phyloP scores from a whole-genome alignment of 2,113 vertebrate species.

The Callocephalon fimbriatum region DNA sequence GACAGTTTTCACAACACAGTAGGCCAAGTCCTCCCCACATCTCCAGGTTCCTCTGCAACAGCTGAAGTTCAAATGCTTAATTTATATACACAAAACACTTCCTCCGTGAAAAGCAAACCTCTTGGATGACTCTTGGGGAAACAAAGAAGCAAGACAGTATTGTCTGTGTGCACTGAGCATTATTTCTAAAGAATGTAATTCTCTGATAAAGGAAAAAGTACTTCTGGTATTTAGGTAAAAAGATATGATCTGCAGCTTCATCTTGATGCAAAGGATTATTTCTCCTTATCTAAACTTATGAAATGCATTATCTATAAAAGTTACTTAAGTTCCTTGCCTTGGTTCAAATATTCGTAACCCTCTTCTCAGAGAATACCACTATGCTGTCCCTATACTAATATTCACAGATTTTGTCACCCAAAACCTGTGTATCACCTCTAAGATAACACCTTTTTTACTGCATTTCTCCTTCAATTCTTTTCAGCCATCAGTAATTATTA shows the following conservation, averaged over 20 bases:
- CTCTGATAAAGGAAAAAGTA: neutral
- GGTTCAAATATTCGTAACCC: neutral
- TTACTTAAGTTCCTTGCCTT: neutral
- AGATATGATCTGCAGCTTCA: neutral
- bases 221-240: neutral
- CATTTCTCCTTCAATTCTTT: neutral
- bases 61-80: neutral
- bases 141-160: neutral
- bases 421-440: neutral
- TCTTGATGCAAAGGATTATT: neutral
- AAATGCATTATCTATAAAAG: neutral
- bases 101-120: neutral
- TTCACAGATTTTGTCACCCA: neutral
- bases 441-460: neutral
- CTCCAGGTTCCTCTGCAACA: neutral
- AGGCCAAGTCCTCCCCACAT: neutral
- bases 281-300: neutral
- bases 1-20: constrained; percentile 3
- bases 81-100: neutral
- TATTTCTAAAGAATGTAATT: neutral
- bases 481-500: neutral
- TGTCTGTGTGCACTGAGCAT: neutral
- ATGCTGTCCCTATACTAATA: neutral
- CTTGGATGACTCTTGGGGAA: neutral
- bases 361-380: neutral